Percentiles rank a stretch among this genome's conserved stretches.
These are phyloP conservation scores for Brienomyrus longianalis DNA, from an alignment of 2,113 vertebrate species.

Conservation along the genomic window DNA sequence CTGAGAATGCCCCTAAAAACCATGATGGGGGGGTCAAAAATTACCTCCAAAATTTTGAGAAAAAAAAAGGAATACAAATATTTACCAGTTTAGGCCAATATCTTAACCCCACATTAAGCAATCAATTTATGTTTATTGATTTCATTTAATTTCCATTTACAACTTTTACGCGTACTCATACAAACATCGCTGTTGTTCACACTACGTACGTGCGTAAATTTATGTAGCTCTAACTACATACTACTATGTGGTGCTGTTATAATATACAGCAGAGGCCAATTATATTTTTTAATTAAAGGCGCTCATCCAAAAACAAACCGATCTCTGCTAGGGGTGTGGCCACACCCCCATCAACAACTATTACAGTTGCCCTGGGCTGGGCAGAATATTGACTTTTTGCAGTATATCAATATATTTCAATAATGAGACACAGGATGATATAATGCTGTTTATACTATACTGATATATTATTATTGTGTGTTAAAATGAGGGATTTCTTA, in stretches of 20 bases:
- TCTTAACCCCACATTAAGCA: neutral
- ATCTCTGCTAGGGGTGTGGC: neutral
- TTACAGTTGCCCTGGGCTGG: neutral
- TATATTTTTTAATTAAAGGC: neutral
- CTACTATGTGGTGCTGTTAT: neutral
- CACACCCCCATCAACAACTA: neutral
- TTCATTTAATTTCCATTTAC: neutral
- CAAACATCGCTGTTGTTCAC: neutral
- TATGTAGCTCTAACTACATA: neutral
- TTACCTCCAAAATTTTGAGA: too few relatives aligned
- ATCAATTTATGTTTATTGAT: neutral
- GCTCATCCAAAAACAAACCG: neutral
- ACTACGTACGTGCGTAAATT: neutral
- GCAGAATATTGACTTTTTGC: neutral
- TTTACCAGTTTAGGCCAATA: neutral
- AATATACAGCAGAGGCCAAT: neutral
- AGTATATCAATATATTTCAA: neutral
- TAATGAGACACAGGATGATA: neutral
- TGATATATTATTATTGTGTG: neutral
- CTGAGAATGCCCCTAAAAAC: neutral
- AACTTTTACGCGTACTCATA: neutral
- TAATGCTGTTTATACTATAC: neutral
- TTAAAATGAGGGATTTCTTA: neutral
- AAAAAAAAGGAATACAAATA: neutral
- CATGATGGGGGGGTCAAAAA: neutral